Evolutionary conservation across 2,113 vertebrate genomes (phyloP), one percentile per base, ranked within the genome.

Genomic region (Odocoileus virginianus): DNA sequence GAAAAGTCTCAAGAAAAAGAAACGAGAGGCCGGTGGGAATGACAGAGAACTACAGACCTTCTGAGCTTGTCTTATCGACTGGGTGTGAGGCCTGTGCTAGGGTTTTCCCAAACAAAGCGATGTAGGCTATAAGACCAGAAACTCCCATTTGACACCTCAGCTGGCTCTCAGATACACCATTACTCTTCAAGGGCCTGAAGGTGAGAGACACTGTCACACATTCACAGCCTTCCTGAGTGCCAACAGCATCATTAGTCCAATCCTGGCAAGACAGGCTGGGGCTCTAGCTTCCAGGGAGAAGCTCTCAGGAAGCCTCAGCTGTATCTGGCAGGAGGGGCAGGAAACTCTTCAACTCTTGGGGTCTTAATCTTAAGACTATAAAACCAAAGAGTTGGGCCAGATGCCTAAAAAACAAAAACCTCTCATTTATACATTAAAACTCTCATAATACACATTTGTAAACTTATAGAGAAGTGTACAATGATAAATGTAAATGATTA

Each of bases 121-220:
- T 1, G 1, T 27, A 17, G 64, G 58, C 83, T 19, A 0, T 6
- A 55, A 36, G 71, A 60, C n/a, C 82, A 91, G 86, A 91, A 88
- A 55, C 86, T 67, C 76, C 76, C 76, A 71, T 4, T 1, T 82
- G 95, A 61, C 90, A 89, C 28, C 43, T 81, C 52, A 86, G 78
- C 67, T 82, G 90, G 83, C 67, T 76, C 78, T 74, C 87, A 91
- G 58, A 64, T 58, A 52, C 64, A 25, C 60, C 13, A 23, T 50
- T 52, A 10, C 82, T 82, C 78, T 79, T 74, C 50, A n/a, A 54
- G 78, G 90, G 90, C 64, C 87, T 94, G 5, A 33, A 92, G 78
- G 96, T 82, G 83, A 94, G 76, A 97, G 89, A 86, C 93, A 36
- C 25, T 5, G 52, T 76, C 93, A 79, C 64, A 91, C 52, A 17